A percentile compares a stretch with the other conserved stretches of the same genome.
phyloP scores from a whole-genome alignment of 2,113 vertebrate species.

The Vidua macroura region DNA sequence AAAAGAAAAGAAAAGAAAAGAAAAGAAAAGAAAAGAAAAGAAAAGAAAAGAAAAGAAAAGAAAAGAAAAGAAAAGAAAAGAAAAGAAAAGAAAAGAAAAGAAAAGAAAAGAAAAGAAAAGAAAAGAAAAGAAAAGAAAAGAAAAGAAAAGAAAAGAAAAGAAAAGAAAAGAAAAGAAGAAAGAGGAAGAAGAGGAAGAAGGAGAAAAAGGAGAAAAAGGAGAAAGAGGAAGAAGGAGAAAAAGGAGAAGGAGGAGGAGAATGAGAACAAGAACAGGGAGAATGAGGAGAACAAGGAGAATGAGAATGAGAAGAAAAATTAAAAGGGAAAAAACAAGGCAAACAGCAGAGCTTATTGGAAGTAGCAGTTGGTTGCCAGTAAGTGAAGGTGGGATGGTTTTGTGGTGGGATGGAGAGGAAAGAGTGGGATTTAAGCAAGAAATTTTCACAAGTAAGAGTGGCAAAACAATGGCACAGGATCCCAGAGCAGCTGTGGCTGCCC shows the following conservation, averaged over 20 bases:
- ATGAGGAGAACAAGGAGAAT: neutral
- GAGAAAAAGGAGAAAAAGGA: no score
- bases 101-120: no score
- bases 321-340: accelerated
- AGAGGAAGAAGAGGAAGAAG: no score
- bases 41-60: no score
- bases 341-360: neutral
- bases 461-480: neutral
- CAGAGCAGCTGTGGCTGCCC: neutral
- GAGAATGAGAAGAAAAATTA: neutral
- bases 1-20: no score
- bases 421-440: neutral
- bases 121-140: no score
- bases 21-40: no score
- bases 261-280: accelerated
- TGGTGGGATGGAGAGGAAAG: neutral
- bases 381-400: neutral
- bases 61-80: no score
- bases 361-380: accelerated
- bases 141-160: no score
- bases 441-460: neutral
- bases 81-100: no score
- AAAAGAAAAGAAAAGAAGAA: no score
- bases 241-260: accelerated
- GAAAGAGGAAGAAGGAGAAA: no score